Evolutionary conservation across 2,113 vertebrate species (phyloP).

Genomic region (Mus pahari): DNA sequence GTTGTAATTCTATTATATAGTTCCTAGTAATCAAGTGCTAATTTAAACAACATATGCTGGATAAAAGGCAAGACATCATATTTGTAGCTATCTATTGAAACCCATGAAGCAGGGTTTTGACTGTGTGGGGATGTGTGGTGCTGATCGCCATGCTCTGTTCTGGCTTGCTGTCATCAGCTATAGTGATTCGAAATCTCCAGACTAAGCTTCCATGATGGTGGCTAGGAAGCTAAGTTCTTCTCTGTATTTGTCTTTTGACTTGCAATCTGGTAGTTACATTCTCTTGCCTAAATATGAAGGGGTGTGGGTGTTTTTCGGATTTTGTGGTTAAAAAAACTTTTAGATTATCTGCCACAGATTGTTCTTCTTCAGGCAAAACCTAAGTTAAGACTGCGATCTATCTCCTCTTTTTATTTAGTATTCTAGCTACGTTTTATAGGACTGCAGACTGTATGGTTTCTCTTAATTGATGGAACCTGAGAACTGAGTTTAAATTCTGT

Average conservation of each 20-base stretch:
- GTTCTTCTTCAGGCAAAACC: conserved; percentile 25
- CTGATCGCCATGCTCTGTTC: neutral
- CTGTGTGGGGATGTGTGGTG: neutral
- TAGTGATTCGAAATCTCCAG: neutral
- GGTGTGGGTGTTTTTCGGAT: neutral
- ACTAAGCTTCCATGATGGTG: neutral
- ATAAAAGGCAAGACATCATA: neutral
- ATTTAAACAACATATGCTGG: neutral
- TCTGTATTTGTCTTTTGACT: neutral
- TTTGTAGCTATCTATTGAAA: conserved; percentile 30
- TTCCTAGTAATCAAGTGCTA: neutral
- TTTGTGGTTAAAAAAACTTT: neutral
- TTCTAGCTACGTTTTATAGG: neutral
- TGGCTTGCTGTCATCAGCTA: neutral
- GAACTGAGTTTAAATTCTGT: neutral
- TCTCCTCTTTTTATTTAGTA: neutral
- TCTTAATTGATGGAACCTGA: conserved; percentile 9
- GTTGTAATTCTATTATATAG: neutral
- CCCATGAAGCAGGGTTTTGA: neutral
- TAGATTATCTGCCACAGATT: neutral
- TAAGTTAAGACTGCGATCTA: conserved; percentile 12
- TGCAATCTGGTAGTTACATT: neutral
- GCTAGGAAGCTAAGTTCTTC: neutral
- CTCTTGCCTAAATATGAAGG: neutral
- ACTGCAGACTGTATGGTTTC: conserved; percentile 4